Evolutionary conservation across 2,888 invertebrate species (phyloP).

Genomic region (Poecilus cupreus): DNA sequence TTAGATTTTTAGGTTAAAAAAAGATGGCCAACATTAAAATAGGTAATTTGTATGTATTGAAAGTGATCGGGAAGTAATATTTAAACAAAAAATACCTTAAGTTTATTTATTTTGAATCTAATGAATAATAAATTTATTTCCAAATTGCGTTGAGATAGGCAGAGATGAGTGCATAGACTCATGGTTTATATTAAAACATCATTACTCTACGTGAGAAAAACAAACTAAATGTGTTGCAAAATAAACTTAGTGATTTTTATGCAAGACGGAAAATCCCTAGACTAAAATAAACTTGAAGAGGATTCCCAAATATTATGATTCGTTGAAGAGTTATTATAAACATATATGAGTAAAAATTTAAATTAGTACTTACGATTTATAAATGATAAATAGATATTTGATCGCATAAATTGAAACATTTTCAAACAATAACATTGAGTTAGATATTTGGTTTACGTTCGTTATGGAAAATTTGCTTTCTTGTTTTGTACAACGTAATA

Average conservation of each 20-base stretch:
- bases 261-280: constrained; percentile 39
- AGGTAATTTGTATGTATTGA: constrained; percentile 5
- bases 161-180: background rate
- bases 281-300: constrained; percentile 13
- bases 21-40: background rate
- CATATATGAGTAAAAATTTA: background rate
- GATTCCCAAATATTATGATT: constrained; percentile 43
- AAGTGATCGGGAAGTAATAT: constrained; percentile 22
- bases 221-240: constrained; percentile 38
- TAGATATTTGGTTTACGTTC: background rate
- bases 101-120: constrained; percentile 8
- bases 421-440: background rate
- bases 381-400: background rate
- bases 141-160: background rate
- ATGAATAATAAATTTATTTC: constrained; percentile 12
- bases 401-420: background rate
- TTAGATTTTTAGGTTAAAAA: constrained; percentile 11
- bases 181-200: background rate
- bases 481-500: background rate
- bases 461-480: background rate
- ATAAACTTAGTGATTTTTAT: constrained; percentile 43
- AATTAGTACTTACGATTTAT: background rate
- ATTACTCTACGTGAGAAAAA: background rate
- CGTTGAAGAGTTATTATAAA: constrained; percentile 22
- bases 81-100: background rate